Percentiles rank a stretch among this genome's conserved stretches.
Conservation (phyloP, 1,140 invertebrate species). For the Neodiprion lecontei region DNA sequence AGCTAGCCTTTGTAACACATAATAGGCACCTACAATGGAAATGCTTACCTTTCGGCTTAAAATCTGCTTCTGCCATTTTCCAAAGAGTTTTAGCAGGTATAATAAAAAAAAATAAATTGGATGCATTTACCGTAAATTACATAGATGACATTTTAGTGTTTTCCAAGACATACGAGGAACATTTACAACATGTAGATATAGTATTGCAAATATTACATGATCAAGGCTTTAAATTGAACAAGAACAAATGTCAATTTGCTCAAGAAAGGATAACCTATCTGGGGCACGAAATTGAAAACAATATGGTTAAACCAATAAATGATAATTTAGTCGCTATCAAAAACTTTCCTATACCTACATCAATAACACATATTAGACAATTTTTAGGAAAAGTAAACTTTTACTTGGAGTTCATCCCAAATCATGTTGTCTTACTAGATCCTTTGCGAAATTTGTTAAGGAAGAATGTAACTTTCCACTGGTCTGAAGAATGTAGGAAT, state of each 20-base stretch:
- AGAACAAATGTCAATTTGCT: not conserved
- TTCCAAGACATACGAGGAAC: not conserved
- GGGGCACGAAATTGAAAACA: constrained; percentile 14
- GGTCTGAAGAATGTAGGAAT: constrained; percentile 24
- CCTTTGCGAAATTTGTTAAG: constrained; percentile 28
- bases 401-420: no score
- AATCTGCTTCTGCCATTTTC: not conserved
- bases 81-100: constrained; percentile 9
- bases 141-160: constrained; percentile 26
- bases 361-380: no score
- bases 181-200: not conserved
- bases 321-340: not conserved
- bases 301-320: constrained; percentile 6
- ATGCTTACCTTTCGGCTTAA: not conserved
- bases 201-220: not conserved
- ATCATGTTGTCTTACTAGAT: constrained; percentile 24
- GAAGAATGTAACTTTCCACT: constrained; percentile 25
- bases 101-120: constrained; percentile 4
- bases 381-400: no score
- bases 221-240: not conserved
- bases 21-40: constrained; percentile 2
- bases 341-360: no score
- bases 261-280: not conserved
- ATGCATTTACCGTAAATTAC: not conserved
- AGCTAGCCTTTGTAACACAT: not conserved